A percentile compares a stretch with the other conserved stretches of the same genome.
Conservation (phyloP, 2,113 vertebrate species). For the Felis chaus region DNA sequence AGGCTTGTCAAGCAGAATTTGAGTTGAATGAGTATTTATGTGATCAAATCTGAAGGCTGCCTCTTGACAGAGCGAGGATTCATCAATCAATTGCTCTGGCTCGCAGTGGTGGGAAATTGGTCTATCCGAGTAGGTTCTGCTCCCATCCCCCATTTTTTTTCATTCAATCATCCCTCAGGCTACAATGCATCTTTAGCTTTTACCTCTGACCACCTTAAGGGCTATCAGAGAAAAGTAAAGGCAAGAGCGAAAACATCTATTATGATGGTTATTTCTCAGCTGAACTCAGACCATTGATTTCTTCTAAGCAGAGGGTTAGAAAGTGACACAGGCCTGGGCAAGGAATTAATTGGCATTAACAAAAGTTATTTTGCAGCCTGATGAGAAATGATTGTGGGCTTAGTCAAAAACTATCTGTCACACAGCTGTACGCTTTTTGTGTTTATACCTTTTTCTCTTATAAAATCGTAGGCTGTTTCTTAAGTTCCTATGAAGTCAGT, state of each 20-base stretch:
- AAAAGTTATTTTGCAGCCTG: constrained; percentile 80
- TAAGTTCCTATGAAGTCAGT: constrained; percentile 39
- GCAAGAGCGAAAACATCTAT: constrained; percentile 92
- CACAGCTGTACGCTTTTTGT: constrained; percentile 18
- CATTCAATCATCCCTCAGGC: constrained; percentile 98
- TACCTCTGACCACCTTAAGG: constrained; percentile 96
- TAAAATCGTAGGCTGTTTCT: neutral
- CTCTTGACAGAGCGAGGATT: constrained; percentile 98
- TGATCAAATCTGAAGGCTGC: constrained; percentile 99
- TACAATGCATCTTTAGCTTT: constrained; percentile 98
- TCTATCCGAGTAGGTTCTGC: constrained; percentile 92
- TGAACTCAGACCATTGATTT: constrained; percentile 94
- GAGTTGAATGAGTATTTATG: constrained; percentile 99
- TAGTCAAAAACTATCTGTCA: constrained; percentile 72
- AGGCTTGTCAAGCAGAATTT: constrained; percentile 99
- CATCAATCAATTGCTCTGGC: constrained; percentile 97
- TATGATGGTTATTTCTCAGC: constrained; percentile 94
- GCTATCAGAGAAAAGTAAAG: constrained; percentile 91
- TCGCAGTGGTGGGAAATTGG: constrained; percentile 99
- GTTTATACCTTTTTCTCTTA: neutral
- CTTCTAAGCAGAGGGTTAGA: constrained; percentile 91
- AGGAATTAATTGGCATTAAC: constrained; percentile 86
- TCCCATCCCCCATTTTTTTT: constrained; percentile 92
- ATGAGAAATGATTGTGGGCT: constrained; percentile 70
- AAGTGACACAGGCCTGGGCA: constrained; percentile 86